Conservation (phyloP, 2,797 vertebrate genomes). For the Poliocrania exsul region DNA sequence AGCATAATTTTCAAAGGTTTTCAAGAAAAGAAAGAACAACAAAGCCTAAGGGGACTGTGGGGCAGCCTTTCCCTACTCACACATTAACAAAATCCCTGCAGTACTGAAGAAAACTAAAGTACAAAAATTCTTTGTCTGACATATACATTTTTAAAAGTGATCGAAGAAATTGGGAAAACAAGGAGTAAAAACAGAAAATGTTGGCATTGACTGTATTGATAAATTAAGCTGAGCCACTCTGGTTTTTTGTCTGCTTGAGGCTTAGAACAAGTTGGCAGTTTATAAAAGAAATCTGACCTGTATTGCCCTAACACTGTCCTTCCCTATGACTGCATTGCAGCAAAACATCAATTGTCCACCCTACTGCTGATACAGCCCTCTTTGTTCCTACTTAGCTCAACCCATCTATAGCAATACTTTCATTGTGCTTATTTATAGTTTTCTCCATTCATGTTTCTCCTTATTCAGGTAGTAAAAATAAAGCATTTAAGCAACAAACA, state of each 20-base stretch:
- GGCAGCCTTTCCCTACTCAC: not conserved
- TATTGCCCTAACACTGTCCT: not conserved
- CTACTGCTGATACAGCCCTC: not conserved
- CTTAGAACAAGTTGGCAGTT: not conserved
- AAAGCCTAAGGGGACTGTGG: not conserved
- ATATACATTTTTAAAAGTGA: not conserved
- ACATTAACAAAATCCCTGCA: fast-evolving
- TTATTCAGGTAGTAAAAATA: not conserved
- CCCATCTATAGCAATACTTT: not conserved
- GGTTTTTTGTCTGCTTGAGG: not conserved
- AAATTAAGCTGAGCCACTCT: not conserved
- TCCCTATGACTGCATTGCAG: not conserved
- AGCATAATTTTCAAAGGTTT: not conserved
- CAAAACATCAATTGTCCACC: not conserved
- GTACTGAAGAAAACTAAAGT: not conserved
- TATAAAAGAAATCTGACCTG: not conserved
- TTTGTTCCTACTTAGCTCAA: not conserved
- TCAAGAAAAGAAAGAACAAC: not conserved
- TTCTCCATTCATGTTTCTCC: not conserved
- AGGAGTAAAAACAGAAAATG: not conserved
- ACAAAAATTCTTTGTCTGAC: not conserved
- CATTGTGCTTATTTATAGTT: not conserved
- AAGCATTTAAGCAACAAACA: conserved; percentile 4
- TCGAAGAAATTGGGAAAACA: not conserved
- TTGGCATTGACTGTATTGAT: not conserved